A percentile compares a stretch with the other conserved stretches of the same genome.
Evolutionary conservation across 2,888 invertebrate species (phyloP).

Genomic region (Drosophila quinaria): DNA sequence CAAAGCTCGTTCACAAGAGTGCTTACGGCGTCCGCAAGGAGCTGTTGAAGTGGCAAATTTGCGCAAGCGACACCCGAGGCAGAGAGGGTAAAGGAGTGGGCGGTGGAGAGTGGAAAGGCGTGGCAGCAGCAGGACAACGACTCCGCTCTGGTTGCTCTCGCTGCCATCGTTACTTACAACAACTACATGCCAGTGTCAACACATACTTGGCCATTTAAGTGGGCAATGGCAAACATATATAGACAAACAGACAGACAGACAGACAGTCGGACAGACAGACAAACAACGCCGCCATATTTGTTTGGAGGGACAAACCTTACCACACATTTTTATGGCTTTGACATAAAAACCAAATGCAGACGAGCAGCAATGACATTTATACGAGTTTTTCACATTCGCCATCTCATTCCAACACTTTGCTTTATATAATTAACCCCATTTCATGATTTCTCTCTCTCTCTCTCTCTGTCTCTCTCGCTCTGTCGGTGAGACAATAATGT

Average conservation of each 20-base stretch:
- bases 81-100: background rate
- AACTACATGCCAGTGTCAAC: slow-evolving; percentile 85
- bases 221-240: slow-evolving; percentile 53
- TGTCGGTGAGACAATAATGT: slow-evolving; percentile 71
- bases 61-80: slow-evolving; percentile 83
- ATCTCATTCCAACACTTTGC: slow-evolving; percentile 19
- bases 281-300: slow-evolving; percentile 77
- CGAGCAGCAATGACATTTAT: slow-evolving; percentile 58
- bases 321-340: slow-evolving; percentile 66
- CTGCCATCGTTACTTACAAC: slow-evolving; percentile 84
- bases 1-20: slow-evolving; percentile 85
- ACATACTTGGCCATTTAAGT: slow-evolving; percentile 84
- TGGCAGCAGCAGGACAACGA: slow-evolving; percentile 60
- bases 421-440: slow-evolving; percentile 74
- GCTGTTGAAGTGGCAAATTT: slow-evolving; percentile 86
- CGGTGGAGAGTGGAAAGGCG: slow-evolving; percentile 15
- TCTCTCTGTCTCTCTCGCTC: slow-evolving; percentile 24
- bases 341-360: slow-evolving; percentile 65
- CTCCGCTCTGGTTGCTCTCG: slow-evolving; percentile 18
- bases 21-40: slow-evolving; percentile 85
- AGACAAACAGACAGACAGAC: slow-evolving; percentile 17
- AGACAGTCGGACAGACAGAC: slow-evolving; percentile 6
- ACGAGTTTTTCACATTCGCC: slow-evolving; percentile 16
- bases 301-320: slow-evolving; percentile 36
- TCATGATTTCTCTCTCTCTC: slow-evolving; percentile 25